Evolutionary conservation across 2,888 invertebrate species (phyloP), one percentile per base, ranked within the genome.

Genomic region (Ectemnius lituratus): DNA sequence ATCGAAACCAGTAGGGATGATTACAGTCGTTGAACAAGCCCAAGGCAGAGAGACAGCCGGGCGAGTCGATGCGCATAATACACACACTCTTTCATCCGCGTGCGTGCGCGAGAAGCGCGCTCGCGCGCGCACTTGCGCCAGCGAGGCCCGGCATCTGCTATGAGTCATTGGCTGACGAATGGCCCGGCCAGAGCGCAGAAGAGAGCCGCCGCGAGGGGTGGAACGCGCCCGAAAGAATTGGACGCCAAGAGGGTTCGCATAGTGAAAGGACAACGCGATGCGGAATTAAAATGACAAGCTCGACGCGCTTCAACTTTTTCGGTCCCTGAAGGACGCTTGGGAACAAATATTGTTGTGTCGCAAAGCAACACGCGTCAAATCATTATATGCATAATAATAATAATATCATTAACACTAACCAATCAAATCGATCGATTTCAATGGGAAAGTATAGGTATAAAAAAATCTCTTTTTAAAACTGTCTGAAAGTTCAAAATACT

Each of bases 111-210:
- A 67, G 57, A 67, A 49, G 45, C 56, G 57, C 37, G 45, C 56
- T 52, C 37, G 37, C 62, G 67, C 57, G 65, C 27, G 62, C 62
- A 56, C 45, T 11, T 63, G 73, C 70, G 69, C 23, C 23, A 23
- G 23, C 23, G 23, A 23, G 23, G 56, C 58, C 66, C 72, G 83
- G 80, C 85, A 85, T 85, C 84, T 85, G 85, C 82, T 82, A 80
- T 84, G 84, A 85, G 81, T 85, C 85, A 84, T 23, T 23, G 79
- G 62, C 70, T 70, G 77, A 75, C 79, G 73, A 83, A 74, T 73
- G 66, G 68, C 11, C 60, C 59, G 49, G 65, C 61, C 52, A 73
- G 65, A 68, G 52, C 14, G 61, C 37, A 37, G 23, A 62, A 70
- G 64, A 70, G 66, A 58, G 23, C 23, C 23, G 23, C 3, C 23